A percentile compares a stretch with the other conserved stretches of the same genome.
Evolutionary conservation across 2,113 vertebrate genomes (phyloP).

Genomic region (Lipotes vexillifer): DNA sequence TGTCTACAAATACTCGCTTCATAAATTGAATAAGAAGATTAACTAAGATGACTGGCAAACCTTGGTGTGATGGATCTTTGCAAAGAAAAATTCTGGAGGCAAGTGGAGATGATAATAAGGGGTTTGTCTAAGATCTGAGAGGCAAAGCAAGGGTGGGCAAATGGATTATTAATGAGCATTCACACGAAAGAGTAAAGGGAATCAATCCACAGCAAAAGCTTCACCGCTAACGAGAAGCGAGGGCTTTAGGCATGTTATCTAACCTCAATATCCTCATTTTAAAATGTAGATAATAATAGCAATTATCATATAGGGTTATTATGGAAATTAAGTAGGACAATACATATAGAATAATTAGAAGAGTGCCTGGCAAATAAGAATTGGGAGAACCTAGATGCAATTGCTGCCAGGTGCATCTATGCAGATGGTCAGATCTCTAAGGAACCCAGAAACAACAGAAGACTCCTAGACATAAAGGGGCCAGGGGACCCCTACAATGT

Average conservation of each 20-base stretch:
- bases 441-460: background rate
- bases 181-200: background rate
- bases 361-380: background rate
- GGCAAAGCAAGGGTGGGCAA: background rate
- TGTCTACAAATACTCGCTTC: slow-evolving; percentile 2
- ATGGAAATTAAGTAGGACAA: slow-evolving; percentile 17
- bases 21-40: background rate
- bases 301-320: background rate
- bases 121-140: slow-evolving; percentile 16
- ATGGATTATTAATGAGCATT: slow-evolving; percentile 18
- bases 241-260: background rate
- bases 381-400: background rate
- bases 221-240: background rate
- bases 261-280: background rate
- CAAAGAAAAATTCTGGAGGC: slow-evolving; percentile 19
- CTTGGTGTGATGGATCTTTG: background rate
- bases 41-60: background rate
- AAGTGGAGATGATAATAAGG: slow-evolving; percentile 1
- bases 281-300: background rate
- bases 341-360: background rate
- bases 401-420: background rate
- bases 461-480: background rate
- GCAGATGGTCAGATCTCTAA: background rate
- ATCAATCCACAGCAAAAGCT: background rate
- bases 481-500: background rate